These are phyloP conservation scores for Leuctra nigra DNA, from an alignment of 2,888 invertebrate genomes.

Conservation along the genomic window DNA sequence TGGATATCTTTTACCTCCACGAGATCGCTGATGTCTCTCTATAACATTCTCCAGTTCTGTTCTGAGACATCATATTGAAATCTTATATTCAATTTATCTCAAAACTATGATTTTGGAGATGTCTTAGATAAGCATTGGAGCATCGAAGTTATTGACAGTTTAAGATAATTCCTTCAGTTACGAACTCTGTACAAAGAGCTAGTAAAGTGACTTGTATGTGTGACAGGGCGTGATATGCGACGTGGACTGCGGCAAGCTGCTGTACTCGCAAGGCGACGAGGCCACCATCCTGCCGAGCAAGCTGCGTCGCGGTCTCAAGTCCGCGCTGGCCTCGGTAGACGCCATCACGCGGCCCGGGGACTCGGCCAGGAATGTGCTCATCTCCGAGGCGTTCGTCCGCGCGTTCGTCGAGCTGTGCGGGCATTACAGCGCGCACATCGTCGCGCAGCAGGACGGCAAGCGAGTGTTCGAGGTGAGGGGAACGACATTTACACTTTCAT, in stretches of 20 bases:
- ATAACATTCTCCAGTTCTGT: no score
- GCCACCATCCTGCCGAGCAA: constrained; percentile 64
- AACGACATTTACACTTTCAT: no score
- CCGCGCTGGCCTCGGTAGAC: constrained; percentile 45
- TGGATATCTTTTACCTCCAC: no score
- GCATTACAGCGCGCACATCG: constrained; percentile 56
- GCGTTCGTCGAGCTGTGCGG: constrained; percentile 72
- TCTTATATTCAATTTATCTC: no score
- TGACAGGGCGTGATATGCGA: constrained; percentile 71
- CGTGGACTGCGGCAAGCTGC: constrained; percentile 55
- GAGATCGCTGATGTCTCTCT: no score
- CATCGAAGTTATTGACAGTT: no score
- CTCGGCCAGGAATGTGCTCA: constrained; percentile 59
- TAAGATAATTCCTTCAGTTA: no score
- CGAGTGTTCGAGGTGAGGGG: constrained; percentile 42
- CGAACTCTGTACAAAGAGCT: no score
- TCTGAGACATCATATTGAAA: no score
- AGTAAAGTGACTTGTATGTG: no score
- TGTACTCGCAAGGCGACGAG: constrained; percentile 68
- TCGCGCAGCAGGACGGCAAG: constrained; percentile 41
- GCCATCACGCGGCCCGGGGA: constrained; percentile 43
- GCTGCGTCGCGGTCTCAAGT: constrained; percentile 60
- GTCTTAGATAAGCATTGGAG: no score
- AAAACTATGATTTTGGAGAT: no score
- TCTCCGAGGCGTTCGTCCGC: constrained; percentile 70